A percentile compares a stretch with the other conserved stretches of the same genome.
These are phyloP conservation scores for Drosophila nasuta DNA, from an alignment of 1,140 invertebrate species.

Conservation along the genomic window DNA sequence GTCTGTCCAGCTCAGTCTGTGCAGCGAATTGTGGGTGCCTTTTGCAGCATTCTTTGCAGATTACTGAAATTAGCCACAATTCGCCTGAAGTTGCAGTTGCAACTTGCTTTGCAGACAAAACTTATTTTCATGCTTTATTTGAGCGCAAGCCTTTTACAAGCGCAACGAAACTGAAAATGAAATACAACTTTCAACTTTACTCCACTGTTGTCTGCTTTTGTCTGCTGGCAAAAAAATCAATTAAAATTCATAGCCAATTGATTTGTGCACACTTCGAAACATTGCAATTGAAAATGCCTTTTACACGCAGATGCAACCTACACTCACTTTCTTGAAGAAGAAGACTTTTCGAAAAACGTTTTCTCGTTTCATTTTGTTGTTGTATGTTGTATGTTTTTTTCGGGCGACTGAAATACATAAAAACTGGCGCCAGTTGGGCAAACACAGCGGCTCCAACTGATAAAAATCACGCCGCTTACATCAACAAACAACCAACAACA, in stretches of 20 bases:
- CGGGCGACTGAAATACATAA: slow-evolving; percentile 40
- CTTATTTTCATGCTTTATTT: slow-evolving; percentile 81
- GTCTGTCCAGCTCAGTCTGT: slow-evolving; percentile 28
- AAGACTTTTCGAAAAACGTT: slow-evolving; percentile 6
- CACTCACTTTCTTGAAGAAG: slow-evolving; percentile 17
- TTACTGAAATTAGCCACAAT: slow-evolving; percentile 77
- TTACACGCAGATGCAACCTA: slow-evolving; percentile 24
- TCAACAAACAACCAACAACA: slow-evolving; percentile 49
- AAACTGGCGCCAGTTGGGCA: slow-evolving; percentile 72
- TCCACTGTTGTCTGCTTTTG: slow-evolving; percentile 15
- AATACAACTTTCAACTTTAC: slow-evolving; percentile 72
- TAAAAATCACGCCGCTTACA: slow-evolving; percentile 63
- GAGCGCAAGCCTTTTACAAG: slow-evolving; percentile 68
- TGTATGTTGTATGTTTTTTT: slow-evolving; percentile 1
- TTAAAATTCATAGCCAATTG: slow-evolving; percentile 84
- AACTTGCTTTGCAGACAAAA: slow-evolving; percentile 40
- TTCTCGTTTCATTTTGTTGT: slow-evolving; percentile 8
- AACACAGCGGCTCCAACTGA: slow-evolving; percentile 56
- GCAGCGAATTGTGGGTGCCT: slow-evolving; percentile 81
- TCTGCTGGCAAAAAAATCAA: slow-evolving; percentile 72
- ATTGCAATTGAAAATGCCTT: slow-evolving; percentile 48
- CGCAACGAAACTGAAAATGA: slow-evolving; percentile 79
- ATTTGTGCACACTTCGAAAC: slow-evolving; percentile 64
- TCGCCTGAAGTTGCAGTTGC: slow-evolving; percentile 42
- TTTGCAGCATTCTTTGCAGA: slow-evolving; percentile 63